Conservation (phyloP, 2,113 vertebrate species). For the Petroica traversi region DNA sequence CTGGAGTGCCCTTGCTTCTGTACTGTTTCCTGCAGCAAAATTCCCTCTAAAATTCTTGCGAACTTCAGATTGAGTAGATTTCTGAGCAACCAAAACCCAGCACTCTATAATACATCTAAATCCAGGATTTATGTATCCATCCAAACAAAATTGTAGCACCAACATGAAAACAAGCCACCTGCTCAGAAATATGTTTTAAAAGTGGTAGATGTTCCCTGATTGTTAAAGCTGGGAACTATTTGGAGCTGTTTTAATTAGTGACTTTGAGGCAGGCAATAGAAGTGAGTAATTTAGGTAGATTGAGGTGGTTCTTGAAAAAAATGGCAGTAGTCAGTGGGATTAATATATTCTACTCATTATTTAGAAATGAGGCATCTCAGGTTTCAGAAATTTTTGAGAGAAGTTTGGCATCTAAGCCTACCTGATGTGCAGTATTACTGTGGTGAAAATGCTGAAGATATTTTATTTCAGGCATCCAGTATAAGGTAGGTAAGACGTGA, state of each 20-base stretch:
- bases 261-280: not conserved
- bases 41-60: not conserved
- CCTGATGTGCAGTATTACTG: not conserved
- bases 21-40: not conserved
- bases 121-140: too few relatives aligned
- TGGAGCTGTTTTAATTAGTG: not conserved
- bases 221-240: not conserved
- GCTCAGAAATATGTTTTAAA: not conserved
- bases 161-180: too few relatives aligned
- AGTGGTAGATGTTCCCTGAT: not conserved
- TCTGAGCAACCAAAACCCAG: too few relatives aligned
- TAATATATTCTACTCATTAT: not conserved
- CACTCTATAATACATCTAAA: too few relatives aligned
- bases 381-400: not conserved
- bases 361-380: not conserved
- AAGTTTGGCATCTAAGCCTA: not conserved
- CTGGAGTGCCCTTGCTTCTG: not conserved
- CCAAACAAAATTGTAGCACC: too few relatives aligned
- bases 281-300: not conserved
- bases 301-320: not conserved
- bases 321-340: not conserved
- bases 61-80: not conserved
- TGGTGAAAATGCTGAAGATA: not conserved
- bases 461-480: conserved; percentile 11
- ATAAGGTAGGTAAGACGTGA: not conserved